These are phyloP conservation scores for Capreolus pygargus DNA, from an alignment of 2,113 vertebrate species.

Conservation along the genomic window DNA sequence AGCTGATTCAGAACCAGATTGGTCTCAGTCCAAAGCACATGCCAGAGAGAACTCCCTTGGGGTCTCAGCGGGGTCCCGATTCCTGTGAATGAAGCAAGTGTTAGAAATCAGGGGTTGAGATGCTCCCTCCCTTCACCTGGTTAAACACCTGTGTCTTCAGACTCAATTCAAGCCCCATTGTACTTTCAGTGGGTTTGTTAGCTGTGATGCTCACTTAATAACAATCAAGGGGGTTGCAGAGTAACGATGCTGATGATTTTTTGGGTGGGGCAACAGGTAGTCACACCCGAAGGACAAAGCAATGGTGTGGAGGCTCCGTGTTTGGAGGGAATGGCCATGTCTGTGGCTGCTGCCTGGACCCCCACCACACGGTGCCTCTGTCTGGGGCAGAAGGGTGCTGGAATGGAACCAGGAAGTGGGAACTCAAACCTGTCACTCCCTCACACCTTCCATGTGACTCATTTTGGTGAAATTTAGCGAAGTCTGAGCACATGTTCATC, in stretches of 20 bases:
- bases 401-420: constrained; percentile 45
- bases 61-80: neutral
- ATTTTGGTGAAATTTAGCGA: constrained; percentile 52
- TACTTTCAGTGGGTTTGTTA: constrained; percentile 29
- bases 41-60: neutral
- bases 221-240: fast-evolving
- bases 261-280: neutral
- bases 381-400: neutral
- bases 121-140: neutral
- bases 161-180: neutral
- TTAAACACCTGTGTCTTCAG: neutral
- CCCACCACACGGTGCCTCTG: fast-evolving
- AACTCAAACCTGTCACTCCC: neutral
- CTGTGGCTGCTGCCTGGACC: neutral
- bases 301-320: neutral
- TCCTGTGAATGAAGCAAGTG: neutral
- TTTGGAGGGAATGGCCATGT: neutral
- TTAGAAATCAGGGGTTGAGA: neutral
- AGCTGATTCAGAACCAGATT: neutral
- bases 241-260: neutral
- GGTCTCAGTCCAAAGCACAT: neutral
- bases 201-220: neutral
- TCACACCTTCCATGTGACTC: constrained; percentile 59
- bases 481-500: constrained; percentile 46
- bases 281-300: neutral